Base-by-base conservation (phyloP, 2,888 invertebrate species). In the Chydorus sphaericus region DNA sequence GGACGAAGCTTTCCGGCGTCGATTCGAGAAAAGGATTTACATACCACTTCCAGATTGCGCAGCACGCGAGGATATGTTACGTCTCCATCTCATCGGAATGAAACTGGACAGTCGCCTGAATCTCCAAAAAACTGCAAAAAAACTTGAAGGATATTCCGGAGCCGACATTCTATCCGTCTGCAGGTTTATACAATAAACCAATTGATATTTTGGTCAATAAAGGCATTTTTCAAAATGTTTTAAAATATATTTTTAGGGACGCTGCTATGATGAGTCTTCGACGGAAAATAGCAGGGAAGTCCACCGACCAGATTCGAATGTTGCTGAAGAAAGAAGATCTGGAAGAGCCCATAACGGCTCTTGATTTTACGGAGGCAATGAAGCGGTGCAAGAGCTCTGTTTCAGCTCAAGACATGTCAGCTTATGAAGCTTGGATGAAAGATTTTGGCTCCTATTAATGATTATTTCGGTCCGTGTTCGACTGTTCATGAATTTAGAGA, bases 211-310 rank as follows among this genome's bases (percentile, higher is more conserved):
- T 33, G 14, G 14, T 33, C 36, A 36, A 55, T 31, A 30, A 20
- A 31, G 33, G 16, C 28, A 18, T 7, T 16, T 28, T 26, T 33
- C 18, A 36, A 31, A 39, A 48, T 38, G 31, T 8, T 52, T 29
- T 26, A 31, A 53, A 52, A 38, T 55, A 37, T 23, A 51, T 48
- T 62, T 68, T 3, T 68, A 88, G 96, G 64, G 96, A 97, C 75
- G 96, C 97, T 6, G 91, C 94, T 31, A 94, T 97, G 94, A 97
- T 97, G 96, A 88, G 92, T 0, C 96, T 97, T 90, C 76, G 97
- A 38, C 77, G 92, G 55, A 89, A 91, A 71, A 96, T 97, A 59
- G 84, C 85, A 54, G 96, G 96, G 3, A 74, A 96, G 29, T 85
- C 82, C 65, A 92, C 93, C 1, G 93, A 94, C 67, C 88, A 97